phyloP scores from a whole-genome alignment of 2,888 invertebrate genomes.

The Melieria crassipennis region DNA sequence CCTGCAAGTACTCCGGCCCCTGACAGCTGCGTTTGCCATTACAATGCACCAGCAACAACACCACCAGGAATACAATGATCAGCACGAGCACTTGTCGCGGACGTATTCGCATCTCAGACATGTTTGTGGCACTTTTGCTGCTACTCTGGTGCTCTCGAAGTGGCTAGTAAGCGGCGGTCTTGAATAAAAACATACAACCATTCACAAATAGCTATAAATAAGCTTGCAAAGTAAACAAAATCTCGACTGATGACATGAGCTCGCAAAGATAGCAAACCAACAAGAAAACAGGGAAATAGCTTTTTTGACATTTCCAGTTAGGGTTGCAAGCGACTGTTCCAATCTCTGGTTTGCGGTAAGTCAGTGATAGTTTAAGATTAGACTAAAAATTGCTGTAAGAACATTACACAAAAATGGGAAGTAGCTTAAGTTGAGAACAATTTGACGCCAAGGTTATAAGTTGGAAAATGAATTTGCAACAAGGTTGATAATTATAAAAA shows the following conservation, averaged over 20 bases:
- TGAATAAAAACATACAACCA: neutral
- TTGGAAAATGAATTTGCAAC: too few species aligned
- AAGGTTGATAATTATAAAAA: too few species aligned
- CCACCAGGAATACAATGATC: conserved; percentile 56
- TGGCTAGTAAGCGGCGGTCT: too few species aligned
- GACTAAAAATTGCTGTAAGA: too few species aligned
- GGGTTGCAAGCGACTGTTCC: neutral
- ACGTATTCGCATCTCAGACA: conserved; percentile 62
- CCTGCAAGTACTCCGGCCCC: conserved; percentile 57
- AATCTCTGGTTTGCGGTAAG: too few species aligned
- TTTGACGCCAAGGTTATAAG: too few species aligned
- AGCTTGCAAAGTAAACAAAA: conserved; percentile 1
- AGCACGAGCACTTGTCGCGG: conserved; percentile 61
- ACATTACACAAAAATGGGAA: too few species aligned
- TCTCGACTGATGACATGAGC: neutral
- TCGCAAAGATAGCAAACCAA: neutral
- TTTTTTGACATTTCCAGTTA: neutral
- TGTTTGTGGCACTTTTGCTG: conserved; percentile 27
- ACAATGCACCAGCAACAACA: conserved; percentile 59
- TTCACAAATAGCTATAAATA: neutral
- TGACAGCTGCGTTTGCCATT: conserved; percentile 57
- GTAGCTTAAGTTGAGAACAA: too few species aligned
- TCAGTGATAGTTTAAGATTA: too few species aligned
- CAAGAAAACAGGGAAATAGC: neutral
- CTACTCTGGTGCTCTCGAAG: too few species aligned